Evolutionary conservation across 2,888 invertebrate genomes (phyloP), one percentile per base, ranked within the genome.

Genomic region (Ceramica pisi): DNA sequence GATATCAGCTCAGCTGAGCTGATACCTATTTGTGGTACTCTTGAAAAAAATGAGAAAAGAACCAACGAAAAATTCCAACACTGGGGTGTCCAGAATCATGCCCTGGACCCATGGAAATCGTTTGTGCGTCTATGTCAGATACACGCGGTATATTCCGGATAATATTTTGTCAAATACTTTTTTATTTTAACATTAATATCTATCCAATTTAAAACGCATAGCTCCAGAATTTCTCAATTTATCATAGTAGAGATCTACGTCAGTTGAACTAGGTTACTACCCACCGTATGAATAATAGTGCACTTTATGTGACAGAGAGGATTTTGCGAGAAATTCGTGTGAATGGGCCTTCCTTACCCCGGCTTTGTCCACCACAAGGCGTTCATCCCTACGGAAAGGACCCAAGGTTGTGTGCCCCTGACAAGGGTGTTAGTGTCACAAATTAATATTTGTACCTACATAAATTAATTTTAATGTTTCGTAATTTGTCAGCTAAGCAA

Each of bases 261-360:
- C 91, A 89, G 88, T 89, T 88, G 87, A 89, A 91, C 89, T 90
- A 87, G 88, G 88, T 89, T 89, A 86, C 84, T 86, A 82, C 86
- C 87, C 87, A 86, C 86, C 83, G 83, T 84, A 88, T 93, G 93
- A 94, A 92, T 94, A 93, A 94, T 93, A 92, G 94, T 93, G 91
- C 91, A 92, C 90, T 94, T 92, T 91, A 90, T 91, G 85, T 92
- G 92, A 92, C 92, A 91, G 89, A 84, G 86, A 87, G 92, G 92
- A 92, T 93, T 93, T 90, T 78, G 82, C 85, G 89, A 88, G 90
- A 91, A 89, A 92, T 92, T 91, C 89, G 87, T 89, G 90, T 91
- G 93, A 92, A 92, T 91, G 89, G 88, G 83, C 78, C 79, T 72
- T 78, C 85, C 82, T 81, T 77, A 69, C 82, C 80, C 81, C 77